phyloP scores from a whole-genome alignment of 2,888 invertebrate species.

The Erynnis tages region DNA sequence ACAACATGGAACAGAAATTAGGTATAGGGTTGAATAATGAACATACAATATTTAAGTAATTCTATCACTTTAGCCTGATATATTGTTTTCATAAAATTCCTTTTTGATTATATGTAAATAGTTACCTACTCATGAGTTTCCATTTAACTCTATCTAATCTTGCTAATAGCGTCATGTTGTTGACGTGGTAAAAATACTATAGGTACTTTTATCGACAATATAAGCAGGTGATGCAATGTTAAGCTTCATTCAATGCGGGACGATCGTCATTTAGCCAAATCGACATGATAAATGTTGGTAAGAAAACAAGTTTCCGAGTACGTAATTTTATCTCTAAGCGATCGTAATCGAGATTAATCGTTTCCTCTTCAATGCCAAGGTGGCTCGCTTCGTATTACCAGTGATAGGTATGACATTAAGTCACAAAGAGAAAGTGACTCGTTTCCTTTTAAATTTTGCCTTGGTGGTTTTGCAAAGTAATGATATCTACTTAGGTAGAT shows the following conservation, averaged over 20 bases:
- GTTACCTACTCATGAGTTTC: too few species aligned
- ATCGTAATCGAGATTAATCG: slow-evolving; percentile 52
- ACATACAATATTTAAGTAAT: too few species aligned
- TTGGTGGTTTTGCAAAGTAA: not conserved
- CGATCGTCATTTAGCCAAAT: not conserved
- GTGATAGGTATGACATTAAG: slow-evolving; percentile 20
- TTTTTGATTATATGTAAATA: too few species aligned
- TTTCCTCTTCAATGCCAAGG: slow-evolving; percentile 40
- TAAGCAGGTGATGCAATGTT: not conserved
- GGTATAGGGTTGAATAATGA: too few species aligned
- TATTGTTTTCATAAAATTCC: too few species aligned
- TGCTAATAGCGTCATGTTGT: too few species aligned
- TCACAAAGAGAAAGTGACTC: slow-evolving; percentile 22
- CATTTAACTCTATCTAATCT: too few species aligned
- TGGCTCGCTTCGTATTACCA: slow-evolving; percentile 24
- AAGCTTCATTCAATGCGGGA: not conserved
- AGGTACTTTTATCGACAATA: not conserved
- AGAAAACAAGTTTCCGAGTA: slow-evolving; percentile 40
- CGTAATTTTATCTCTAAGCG: slow-evolving; percentile 43
- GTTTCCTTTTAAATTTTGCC: slow-evolving; percentile 4
- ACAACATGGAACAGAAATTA: too few species aligned
- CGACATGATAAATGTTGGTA: slow-evolving; percentile 3
- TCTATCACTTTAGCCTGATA: too few species aligned
- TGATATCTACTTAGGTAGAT: not conserved
- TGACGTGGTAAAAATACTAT: not conserved